Evolutionary conservation across 2,797 vertebrate species (phyloP), one percentile per base, ranked within the genome.

Genomic region (Gastrophryne carolinensis): DNA sequence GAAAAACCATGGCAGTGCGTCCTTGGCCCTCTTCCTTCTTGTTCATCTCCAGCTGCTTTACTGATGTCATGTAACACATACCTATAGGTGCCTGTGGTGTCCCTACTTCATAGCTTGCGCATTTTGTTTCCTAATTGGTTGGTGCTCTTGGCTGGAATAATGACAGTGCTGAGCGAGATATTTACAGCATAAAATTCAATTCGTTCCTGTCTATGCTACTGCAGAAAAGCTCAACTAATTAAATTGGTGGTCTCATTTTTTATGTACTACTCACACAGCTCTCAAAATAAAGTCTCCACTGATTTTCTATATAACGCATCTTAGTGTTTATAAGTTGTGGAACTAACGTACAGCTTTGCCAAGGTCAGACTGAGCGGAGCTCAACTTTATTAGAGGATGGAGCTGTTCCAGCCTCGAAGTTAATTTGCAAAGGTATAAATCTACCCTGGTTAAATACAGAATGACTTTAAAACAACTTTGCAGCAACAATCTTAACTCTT

Each of bases 311-410:
- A 88, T 80, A 86, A 84, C 86, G 86, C 87, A 89, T 89, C 90
- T 87, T 88, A 87, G 89, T 88, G 89, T 91, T 91, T 91, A 91
- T 90, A 91, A 90, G 83, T 88, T 86, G 85, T 89, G 88, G 87
- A 87, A 87, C 87, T 89, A 87, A 86, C 86, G 84, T 89, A 82
- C 83, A 72, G 10, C 75, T 62, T 83, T 87, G 87, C 89, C 90
- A 90, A 89, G 87, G 88, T 88, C 86, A 86, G 83, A 82, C 71
- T 69, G 80, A 90, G 87, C 87, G 71, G 73, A 90, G 82, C 80
- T 83, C 76, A 75, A 83, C 87, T 90, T 92, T 90, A 90, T 92
- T 89, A 85, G 84, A 85, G 81, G 80, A 82, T 91, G 89, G 89
- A 89, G 84, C 73, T 32, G 2, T 85, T 91, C 89, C 90, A 87